Percentiles rank a stretch among this genome's conserved stretches.
These are phyloP conservation scores for human DNA, from an alignment of 2,113 vertebrate genomes.

Conservation along the genomic window GRCh38 chr2:201534001-201534500, in stretches of 20 bases:
- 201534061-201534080: too few relatives aligned
- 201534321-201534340: background rate
- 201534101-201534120: background rate
- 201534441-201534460: slow-evolving; percentile 17
- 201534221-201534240: background rate
- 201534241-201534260: background rate
- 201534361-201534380: background rate
- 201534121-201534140: background rate
- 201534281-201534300: background rate
- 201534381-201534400: background rate
- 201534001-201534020: background rate
- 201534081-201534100: too few relatives aligned
- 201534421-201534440: background rate
- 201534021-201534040: background rate
- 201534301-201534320: background rate
- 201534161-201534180: background rate
- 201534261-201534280: background rate
- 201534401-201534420: background rate
- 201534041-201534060: too few relatives aligned
- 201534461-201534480: background rate
- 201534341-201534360: background rate
- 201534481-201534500: background rate
- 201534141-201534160: background rate
- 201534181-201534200: background rate
- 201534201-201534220: background rate